Percentiles rank a stretch among this genome's conserved stretches.
phyloP scores from a whole-genome alignment of 2,888 invertebrate genomes.

The Mesopsocus fuscifrons region DNA sequence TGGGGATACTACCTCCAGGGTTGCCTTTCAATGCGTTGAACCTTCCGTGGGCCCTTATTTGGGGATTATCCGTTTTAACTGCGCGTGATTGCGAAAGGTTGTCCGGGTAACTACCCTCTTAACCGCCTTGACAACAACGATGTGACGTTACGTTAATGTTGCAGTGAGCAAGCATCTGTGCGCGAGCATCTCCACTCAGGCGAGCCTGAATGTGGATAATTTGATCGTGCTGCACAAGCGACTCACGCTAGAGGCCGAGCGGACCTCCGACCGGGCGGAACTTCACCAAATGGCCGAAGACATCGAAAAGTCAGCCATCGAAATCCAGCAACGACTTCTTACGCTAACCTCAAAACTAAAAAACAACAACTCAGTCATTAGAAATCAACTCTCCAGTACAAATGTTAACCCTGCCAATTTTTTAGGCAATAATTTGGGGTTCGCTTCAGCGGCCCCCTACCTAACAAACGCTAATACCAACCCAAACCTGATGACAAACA shows the following conservation, averaged over 20 bases:
- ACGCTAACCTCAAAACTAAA: conserved; percentile 7
- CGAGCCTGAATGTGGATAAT: conserved; percentile 46
- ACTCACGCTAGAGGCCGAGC: conserved; percentile 32
- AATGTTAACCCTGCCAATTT: conserved; percentile 4
- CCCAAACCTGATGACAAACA: conserved; percentile 5
- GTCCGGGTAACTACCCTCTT: too few species aligned
- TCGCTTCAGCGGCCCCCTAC: conserved; percentile 20
- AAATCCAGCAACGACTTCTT: conserved; percentile 31
- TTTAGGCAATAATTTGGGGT: conserved; percentile 9
- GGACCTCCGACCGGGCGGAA: conserved; percentile 21
- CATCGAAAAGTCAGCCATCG: conserved; percentile 35
- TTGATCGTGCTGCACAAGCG: conserved; percentile 50
- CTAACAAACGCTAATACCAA: conserved; percentile 1
- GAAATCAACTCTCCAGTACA: conserved; percentile 4
- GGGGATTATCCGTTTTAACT: too few species aligned
- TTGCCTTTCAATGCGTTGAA: conserved; percentile 4
- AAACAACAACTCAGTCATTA: conserved; percentile 7
- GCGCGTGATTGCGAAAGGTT: too few species aligned
- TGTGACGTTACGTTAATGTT: conserved; percentile 17
- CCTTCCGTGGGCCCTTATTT: too few species aligned
- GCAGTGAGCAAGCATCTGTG: conserved; percentile 33
- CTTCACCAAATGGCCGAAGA: conserved; percentile 30
- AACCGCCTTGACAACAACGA: too few species aligned
- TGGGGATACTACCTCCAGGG: background rate
- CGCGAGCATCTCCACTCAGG: conserved; percentile 27